Conservation (phyloP, 2,113 vertebrate species). For the Labeo catla region DNA sequence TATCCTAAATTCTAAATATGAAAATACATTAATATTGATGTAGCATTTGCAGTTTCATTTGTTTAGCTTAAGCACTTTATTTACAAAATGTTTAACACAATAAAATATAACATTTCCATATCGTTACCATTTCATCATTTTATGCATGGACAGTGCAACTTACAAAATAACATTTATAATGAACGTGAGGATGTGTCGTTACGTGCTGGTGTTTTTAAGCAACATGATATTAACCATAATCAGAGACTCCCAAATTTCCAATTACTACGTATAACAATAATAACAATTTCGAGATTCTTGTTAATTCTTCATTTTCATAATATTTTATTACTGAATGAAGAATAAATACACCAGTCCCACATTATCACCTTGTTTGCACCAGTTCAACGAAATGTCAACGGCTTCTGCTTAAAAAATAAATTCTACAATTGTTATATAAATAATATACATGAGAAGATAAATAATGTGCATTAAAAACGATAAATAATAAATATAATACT, state of each 20-base stretch:
- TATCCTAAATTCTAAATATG: not conserved
- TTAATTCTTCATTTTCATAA: slow-evolving; percentile 16
- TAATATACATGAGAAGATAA: slow-evolving; percentile 91
- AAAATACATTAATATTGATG: not conserved
- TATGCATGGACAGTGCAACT: slow-evolving; percentile 73
- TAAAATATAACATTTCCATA: slow-evolving; percentile 88
- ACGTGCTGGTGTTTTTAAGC: slow-evolving; percentile 76
- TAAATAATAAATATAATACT: slow-evolving; percentile 98
- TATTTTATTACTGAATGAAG: slow-evolving; percentile 31
- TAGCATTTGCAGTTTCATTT: slow-evolving; percentile 17
- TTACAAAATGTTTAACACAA: slow-evolving; percentile 87
- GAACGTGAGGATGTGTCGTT: slow-evolving; percentile 72
- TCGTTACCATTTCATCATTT: slow-evolving; percentile 79
- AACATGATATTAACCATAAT: slow-evolving; percentile 72
- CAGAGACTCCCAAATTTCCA: slow-evolving; percentile 74
- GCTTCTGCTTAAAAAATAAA: slow-evolving; percentile 83
- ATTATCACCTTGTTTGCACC: slow-evolving; percentile 82
- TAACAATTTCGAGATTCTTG: slow-evolving; percentile 1
- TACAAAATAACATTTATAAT: slow-evolving; percentile 72
- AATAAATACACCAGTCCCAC: slow-evolving; percentile 80
- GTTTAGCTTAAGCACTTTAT: slow-evolving; percentile 81
- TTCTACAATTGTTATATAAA: slow-evolving; percentile 93
- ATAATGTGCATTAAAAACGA: slow-evolving; percentile 96
- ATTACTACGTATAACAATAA: not conserved
- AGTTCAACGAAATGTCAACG: slow-evolving; percentile 80